A percentile compares a stretch with the other conserved stretches of the same genome.
phyloP scores from a whole-genome alignment of 2,113 vertebrate species.

The Platysteira castanea region DNA sequence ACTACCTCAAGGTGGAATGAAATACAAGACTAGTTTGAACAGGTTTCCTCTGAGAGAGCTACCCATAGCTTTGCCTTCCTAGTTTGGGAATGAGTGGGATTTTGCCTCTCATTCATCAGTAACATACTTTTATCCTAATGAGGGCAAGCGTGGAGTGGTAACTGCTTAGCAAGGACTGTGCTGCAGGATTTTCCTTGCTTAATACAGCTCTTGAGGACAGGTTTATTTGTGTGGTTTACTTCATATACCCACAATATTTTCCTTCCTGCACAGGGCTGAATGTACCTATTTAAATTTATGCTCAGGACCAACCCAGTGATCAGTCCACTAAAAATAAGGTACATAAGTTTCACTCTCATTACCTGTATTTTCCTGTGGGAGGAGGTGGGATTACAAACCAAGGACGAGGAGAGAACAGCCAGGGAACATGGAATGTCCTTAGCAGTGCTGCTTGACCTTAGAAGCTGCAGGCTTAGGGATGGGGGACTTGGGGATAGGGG shows the following conservation, averaged over 20 bases:
- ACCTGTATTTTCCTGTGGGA: background rate
- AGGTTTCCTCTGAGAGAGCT: background rate
- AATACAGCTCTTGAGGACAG: background rate
- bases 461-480: background rate
- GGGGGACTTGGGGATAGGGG: background rate
- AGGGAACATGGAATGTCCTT: background rate
- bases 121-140: background rate
- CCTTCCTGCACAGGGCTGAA: background rate
- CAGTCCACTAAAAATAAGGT: background rate
- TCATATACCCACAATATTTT: background rate
- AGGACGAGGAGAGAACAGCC: background rate
- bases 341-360: background rate
- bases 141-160: background rate
- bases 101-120: background rate
- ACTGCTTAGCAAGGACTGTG: background rate
- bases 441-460: background rate
- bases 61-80: background rate
- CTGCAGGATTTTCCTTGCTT: background rate
- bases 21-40: background rate
- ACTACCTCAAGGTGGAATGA: background rate
- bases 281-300: background rate
- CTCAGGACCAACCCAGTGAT: background rate
- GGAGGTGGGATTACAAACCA: background rate
- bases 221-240: background rate
- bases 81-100: background rate